Conservation (phyloP, 2,888 invertebrate species). For the Hydrotaea cyrtoneurina region DNA sequence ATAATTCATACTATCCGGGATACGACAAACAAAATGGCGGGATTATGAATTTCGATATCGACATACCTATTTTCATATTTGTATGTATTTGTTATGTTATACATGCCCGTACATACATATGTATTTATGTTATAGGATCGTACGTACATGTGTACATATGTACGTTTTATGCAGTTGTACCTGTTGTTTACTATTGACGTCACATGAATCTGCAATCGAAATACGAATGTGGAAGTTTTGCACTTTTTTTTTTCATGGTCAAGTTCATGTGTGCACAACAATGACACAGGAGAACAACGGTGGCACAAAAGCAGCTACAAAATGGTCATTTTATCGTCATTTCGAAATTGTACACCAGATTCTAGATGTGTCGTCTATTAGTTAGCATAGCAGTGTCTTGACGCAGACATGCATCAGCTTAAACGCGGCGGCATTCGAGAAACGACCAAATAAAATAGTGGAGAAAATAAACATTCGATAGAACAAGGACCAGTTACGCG, state of each 20-base stretch:
- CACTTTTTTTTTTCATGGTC: slow-evolving; percentile 74
- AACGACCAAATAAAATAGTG: slow-evolving; percentile 11
- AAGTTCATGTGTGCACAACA: slow-evolving; percentile 72
- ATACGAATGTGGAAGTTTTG: slow-evolving; percentile 43
- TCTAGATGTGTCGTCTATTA: background rate
- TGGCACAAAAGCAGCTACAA: background rate
- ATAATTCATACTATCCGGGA: too few species aligned
- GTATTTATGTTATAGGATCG: too few species aligned
- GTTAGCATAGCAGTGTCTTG: slow-evolving; percentile 25
- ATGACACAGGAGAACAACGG: slow-evolving; percentile 15
- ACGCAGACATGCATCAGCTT: slow-evolving; percentile 14
- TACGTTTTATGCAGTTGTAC: background rate
- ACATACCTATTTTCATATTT: too few species aligned
- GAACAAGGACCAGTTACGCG: background rate
- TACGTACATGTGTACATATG: too few species aligned
- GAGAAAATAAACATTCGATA: slow-evolving; percentile 1
- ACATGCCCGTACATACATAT: too few species aligned
- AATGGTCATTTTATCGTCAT: background rate
- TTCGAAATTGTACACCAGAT: background rate
- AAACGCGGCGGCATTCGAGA: background rate
- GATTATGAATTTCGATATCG: too few species aligned
- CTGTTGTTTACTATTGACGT: slow-evolving; percentile 40
- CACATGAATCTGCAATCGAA: slow-evolving; percentile 21
- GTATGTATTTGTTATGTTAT: too few species aligned
- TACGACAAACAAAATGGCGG: too few species aligned